phyloP scores from a whole-genome alignment of 2,888 invertebrate genomes.

The Eristalis arbustorum region DNA sequence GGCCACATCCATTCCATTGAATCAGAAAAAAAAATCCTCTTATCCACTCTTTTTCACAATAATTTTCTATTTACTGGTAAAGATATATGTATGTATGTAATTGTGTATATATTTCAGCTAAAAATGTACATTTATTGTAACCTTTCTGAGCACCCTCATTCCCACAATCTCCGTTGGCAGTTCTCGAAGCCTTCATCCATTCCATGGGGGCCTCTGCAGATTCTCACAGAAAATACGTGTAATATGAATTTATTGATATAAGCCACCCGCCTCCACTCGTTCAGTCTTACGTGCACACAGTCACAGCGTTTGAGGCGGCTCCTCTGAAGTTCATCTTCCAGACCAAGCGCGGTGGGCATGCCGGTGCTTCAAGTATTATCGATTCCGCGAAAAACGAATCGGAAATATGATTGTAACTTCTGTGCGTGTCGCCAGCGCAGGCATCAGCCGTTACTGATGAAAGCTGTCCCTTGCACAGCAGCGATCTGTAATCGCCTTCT shows the following conservation, averaged over 20 bases:
- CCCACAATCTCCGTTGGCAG: slow-evolving; percentile 6
- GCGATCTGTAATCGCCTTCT: slow-evolving; percentile 31
- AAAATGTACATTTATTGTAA: slow-evolving; percentile 24
- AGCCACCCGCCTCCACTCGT: slow-evolving; percentile 10
- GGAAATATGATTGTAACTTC: slow-evolving; percentile 21
- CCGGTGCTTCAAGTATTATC: slow-evolving; percentile 16
- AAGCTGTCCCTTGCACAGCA: slow-evolving; percentile 20
- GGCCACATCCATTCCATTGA: background rate
- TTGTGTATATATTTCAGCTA: slow-evolving; percentile 46
- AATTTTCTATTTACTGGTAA: slow-evolving; percentile 31
- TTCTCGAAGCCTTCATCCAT: slow-evolving; percentile 5
- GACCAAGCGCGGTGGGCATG: background rate
- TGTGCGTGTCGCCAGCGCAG: background rate
- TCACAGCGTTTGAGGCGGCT: slow-evolving; percentile 35
- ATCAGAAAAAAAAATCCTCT: slow-evolving; percentile 5
- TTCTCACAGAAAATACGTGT: slow-evolving; percentile 27
- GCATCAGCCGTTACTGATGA: slow-evolving; percentile 24
- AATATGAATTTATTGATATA: slow-evolving; percentile 27
- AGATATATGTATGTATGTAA: slow-evolving; percentile 10
- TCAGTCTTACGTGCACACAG: slow-evolving; percentile 51
- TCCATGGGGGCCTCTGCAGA: slow-evolving; percentile 8
- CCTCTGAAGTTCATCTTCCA: background rate
- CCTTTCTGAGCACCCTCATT: background rate
- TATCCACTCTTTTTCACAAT: slow-evolving; percentile 16
- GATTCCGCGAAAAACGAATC: slow-evolving; percentile 17